Evolutionary conservation across 2,113 vertebrate species (phyloP).

Genomic region (Bostrychus sinensis): DNA sequence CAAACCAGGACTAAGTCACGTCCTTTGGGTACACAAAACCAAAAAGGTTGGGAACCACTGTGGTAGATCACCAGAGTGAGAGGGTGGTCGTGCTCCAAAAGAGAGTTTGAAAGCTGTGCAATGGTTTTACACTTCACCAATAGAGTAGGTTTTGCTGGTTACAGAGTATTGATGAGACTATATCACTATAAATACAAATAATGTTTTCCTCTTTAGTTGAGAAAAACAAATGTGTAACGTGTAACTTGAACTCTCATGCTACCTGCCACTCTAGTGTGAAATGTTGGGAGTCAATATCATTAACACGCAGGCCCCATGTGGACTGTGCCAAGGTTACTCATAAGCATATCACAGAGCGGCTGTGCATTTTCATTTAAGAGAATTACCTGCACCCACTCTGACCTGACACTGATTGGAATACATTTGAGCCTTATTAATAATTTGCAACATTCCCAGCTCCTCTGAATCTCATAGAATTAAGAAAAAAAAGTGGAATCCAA

Average conservation of each 20-base stretch:
- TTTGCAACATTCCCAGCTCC: constrained; percentile 38
- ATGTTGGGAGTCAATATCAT: constrained; percentile 47
- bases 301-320: constrained; percentile 30
- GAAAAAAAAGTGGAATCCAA: constrained; percentile 28
- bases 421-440: constrained; percentile 62
- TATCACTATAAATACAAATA: no score
- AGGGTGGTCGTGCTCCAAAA: no score
- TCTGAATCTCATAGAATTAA: constrained; percentile 26
- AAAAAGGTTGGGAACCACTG: no score
- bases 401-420: constrained; percentile 47
- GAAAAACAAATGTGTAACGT: no score
- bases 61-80: no score
- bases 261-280: constrained; percentile 28
- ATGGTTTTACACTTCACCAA: no score
- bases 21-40: no score
- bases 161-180: no score
- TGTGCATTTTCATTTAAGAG: constrained; percentile 33
- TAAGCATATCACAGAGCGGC: constrained; percentile 13
- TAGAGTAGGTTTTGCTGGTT: no score
- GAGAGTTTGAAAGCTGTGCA: no score
- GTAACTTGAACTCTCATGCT: constrained; percentile 9
- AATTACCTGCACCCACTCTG: constrained; percentile 39
- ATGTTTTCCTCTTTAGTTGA: no score
- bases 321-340: constrained; percentile 33
- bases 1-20: no score